These are phyloP conservation scores for Orthonevra nobilis DNA, from an alignment of 2,888 invertebrate genomes.

Conservation along the genomic window DNA sequence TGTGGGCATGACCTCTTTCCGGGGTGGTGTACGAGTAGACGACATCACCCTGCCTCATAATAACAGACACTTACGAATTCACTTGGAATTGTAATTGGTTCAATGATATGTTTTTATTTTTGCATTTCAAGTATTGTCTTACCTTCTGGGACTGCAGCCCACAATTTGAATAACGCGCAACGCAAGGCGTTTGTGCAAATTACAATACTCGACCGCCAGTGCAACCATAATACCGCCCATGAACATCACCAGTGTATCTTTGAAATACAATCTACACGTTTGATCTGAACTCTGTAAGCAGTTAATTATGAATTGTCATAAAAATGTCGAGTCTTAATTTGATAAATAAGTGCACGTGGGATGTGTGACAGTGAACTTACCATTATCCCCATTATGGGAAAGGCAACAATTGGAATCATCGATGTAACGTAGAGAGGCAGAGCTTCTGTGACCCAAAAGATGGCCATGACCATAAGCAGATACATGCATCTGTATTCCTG, in stretches of 20 bases:
- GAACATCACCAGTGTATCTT: conserved; percentile 92
- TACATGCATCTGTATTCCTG: conserved; percentile 88
- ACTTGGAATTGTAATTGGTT: conserved; percentile 23
- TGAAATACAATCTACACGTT: conserved; percentile 88
- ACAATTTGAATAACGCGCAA: conserved; percentile 89
- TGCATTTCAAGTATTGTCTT: conserved; percentile 69
- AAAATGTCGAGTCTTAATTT: too few relatives aligned
- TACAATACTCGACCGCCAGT: conserved; percentile 93
- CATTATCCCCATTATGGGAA: conserved; percentile 91
- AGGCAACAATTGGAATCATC: conserved; percentile 90
- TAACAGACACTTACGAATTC: background rate
- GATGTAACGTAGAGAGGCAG: conserved; percentile 91
- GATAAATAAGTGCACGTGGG: too few relatives aligned
- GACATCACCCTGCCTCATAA: too few relatives aligned
- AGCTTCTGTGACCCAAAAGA: conserved; percentile 91
- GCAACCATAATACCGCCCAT: conserved; percentile 95
- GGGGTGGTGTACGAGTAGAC: too few relatives aligned
- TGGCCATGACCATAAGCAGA: conserved; percentile 90
- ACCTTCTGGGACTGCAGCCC: conserved; percentile 88
- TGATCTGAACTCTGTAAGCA: conserved; percentile 81
- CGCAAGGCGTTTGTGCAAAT: conserved; percentile 92
- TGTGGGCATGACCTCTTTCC: conserved; percentile 2
- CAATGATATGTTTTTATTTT: too few relatives aligned
- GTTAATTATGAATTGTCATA: too few relatives aligned
- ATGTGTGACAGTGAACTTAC: too few relatives aligned